Conservation (phyloP, 2,797 vertebrate genomes). For the Sphenopsis melanotis region DNA sequence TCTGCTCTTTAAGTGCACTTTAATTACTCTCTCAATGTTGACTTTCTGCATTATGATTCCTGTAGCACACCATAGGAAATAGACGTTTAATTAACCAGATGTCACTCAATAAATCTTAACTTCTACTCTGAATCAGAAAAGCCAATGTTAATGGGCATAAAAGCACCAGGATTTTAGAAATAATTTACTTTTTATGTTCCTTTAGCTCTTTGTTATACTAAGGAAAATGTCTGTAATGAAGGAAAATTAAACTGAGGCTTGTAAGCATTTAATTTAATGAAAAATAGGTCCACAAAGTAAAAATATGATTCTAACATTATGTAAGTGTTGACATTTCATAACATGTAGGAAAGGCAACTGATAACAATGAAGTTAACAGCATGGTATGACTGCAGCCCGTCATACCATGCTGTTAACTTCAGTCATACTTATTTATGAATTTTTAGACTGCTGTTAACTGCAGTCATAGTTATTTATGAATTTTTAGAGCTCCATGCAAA, state of each 20-base stretch:
- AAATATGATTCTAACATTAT: background rate
- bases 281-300: background rate
- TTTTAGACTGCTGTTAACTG: background rate
- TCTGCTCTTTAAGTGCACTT: constrained; percentile 65
- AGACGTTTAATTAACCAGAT: constrained; percentile 78
- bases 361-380: background rate
- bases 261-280: constrained; percentile 32
- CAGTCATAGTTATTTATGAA: background rate
- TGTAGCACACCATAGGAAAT: constrained; percentile 66
- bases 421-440: background rate
- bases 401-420: too few relatives aligned
- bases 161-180: constrained; percentile 31
- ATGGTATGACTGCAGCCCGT: background rate
- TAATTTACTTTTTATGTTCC: constrained; percentile 23
- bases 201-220: constrained; percentile 25
- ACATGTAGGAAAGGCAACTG: background rate
- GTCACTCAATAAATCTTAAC: constrained; percentile 73
- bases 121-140: constrained; percentile 65
- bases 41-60: constrained; percentile 70
- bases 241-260: constrained; percentile 30
- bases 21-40: constrained; percentile 74
- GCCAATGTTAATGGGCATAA: background rate
- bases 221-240: background rate
- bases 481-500: background rate
- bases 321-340: background rate